Evolutionary conservation across 2,797 vertebrate genomes (phyloP), one percentile per base, ranked within the genome.

Genomic region (Pitangus sulphuratus): DNA sequence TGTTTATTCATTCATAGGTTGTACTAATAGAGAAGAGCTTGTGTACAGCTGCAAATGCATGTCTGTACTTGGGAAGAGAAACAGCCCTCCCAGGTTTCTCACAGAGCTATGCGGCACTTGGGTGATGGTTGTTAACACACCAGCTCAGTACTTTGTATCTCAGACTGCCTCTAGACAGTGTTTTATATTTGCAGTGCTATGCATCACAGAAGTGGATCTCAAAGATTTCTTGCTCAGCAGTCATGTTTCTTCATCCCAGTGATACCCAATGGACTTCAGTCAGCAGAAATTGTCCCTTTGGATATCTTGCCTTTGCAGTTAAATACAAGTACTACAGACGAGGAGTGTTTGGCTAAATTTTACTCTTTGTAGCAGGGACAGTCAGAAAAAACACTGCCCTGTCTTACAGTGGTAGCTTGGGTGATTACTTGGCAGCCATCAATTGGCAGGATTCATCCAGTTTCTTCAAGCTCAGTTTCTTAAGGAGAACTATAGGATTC

Each of bases 1-100:
- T 95, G 70, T 95, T 96, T 97, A 90, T 89, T 89, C 95, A 96
- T 95, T 82, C 85, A 57, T 31, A 84, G 66, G 65, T 77, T 79
- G 60, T 44, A 68, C 74, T 82, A 84, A 76, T 11, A 80, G 70
- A 79, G 70, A 50, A 89, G 56, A 79, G 40, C 77, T 92, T 72
- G 48, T 47, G 58, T 62, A 85, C 65, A 90, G 82, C 84, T 82
- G 53, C 62, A 84, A 56, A 35, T 53, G 24, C 44, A 30, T 44
- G 66, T 48, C 62, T 56, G 47, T 33, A 44, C 79, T 62, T 70
- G 37, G 66, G 62, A 84, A 91, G 61, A 72, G 51, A 70, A 76
- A 56, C 8, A 8, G 51, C 35, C 48, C 31, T 68, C 0, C 1
- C 84, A 61, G 54, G 33, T 62, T 93, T 78, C 74, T 74, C 39